Conservation (phyloP, 2,888 invertebrate species). For the Abrostola triplasia region DNA sequence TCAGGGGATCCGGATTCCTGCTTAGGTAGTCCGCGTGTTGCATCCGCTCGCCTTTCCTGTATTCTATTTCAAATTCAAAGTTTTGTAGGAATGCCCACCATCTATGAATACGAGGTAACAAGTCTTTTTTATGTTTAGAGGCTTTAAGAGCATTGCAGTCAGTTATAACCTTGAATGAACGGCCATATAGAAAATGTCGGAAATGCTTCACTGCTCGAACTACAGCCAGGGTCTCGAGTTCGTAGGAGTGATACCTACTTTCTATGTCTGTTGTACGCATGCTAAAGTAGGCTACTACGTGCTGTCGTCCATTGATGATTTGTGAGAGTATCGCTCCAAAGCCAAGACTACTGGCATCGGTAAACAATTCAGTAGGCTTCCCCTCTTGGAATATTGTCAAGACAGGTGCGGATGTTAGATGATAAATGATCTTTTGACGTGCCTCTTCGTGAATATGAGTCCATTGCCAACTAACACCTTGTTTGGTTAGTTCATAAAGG, state of each 20-base stretch:
- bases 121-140: conserved; percentile 56
- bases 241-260: conserved; percentile 23
- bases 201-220: conserved; percentile 57
- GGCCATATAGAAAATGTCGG: conserved; percentile 50
- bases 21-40: conserved; percentile 57
- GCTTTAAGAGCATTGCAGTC: conserved; percentile 62
- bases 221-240: conserved; percentile 21
- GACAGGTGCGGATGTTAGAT: conserved; percentile 13
- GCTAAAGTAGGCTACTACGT: conserved; percentile 15
- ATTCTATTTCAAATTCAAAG: conserved; percentile 51
- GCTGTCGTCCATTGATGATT: conserved; percentile 6
- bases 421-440: conserved; percentile 10
- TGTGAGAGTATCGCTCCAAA: conserved; percentile 8
- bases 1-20: conserved; percentile 34
- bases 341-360: conserved; percentile 7
- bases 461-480: conserved; percentile 45
- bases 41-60: conserved; percentile 43
- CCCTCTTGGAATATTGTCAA: conserved; percentile 20
- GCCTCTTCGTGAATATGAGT: conserved; percentile 43
- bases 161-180: conserved; percentile 24
- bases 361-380: conserved; percentile 15
- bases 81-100: conserved; percentile 63
- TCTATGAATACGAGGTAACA: conserved; percentile 54
- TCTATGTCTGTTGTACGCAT: conserved; percentile 13
- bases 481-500: conserved; percentile 44